Percentiles rank a stretch among this genome's conserved stretches.
phyloP scores from a whole-genome alignment of 2,888 invertebrate genomes.

The Amphimallon solstitiale region DNA sequence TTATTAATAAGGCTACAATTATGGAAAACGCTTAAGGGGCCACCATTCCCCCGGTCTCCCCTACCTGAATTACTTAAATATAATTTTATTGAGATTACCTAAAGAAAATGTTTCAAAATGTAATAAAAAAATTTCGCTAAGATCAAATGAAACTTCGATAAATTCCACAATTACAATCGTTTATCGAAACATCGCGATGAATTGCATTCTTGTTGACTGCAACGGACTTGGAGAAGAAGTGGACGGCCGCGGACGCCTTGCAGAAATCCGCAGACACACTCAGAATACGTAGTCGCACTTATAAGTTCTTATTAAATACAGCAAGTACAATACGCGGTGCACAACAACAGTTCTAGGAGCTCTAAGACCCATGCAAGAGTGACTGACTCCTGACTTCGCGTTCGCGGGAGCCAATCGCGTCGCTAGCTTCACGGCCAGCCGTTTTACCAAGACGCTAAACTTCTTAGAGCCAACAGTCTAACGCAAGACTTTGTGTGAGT shows the following conservation, averaged over 20 bases:
- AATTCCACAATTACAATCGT: too few species aligned
- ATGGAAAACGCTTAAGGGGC: too few species aligned
- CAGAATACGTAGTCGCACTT: neutral
- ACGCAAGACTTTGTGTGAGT: slow-evolving; percentile 59
- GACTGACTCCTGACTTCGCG: slow-evolving; percentile 39
- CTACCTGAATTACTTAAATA: too few species aligned
- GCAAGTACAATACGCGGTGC: neutral
- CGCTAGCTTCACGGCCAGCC: slow-evolving; percentile 52
- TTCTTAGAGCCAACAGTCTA: slow-evolving; percentile 57
- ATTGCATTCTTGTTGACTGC: too few species aligned
- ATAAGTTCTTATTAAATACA: neutral
- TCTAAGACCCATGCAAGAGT: slow-evolving; percentile 37
- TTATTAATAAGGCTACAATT: too few species aligned
- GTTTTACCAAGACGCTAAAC: slow-evolving; percentile 51
- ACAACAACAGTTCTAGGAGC: slow-evolving; percentile 15
- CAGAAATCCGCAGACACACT: slow-evolving; percentile 11
- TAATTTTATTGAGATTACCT: too few species aligned
- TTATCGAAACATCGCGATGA: too few species aligned
- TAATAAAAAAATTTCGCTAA: too few species aligned
- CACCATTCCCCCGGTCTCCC: too few species aligned
- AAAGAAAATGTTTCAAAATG: too few species aligned
- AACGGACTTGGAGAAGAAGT: neutral
- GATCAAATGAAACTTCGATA: too few species aligned
- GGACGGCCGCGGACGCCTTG: neutral
- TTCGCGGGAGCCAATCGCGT: slow-evolving; percentile 40